Percentiles rank a stretch among this genome's conserved stretches.
Evolutionary conservation across 1,140 invertebrate species (phyloP).

Genomic region (Ostrea edulis): DNA sequence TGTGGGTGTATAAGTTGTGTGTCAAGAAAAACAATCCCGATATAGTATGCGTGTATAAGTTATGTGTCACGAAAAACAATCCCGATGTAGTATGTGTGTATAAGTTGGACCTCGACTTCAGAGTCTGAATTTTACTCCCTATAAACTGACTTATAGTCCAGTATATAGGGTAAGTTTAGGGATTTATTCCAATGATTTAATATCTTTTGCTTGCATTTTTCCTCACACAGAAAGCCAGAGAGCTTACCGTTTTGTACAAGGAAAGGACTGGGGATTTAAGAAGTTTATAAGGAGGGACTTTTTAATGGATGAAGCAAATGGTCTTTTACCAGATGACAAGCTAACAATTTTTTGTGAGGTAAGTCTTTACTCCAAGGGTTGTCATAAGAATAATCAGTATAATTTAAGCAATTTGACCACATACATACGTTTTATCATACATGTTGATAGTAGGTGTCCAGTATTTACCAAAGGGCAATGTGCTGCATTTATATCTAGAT

Average conservation of each 20-base stretch:
- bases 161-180: not conserved
- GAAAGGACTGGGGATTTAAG: constrained; percentile 99
- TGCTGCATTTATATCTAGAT: too few relatives aligned
- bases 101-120: too few relatives aligned
- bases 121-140: not conserved
- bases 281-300: constrained; percentile 99
- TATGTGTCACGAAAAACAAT: too few relatives aligned
- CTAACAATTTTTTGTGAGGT: constrained; percentile 98
- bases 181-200: not conserved
- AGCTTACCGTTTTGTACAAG: constrained; percentile 99
- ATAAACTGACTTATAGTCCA: not conserved
- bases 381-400: too few relatives aligned
- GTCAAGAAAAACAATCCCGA: too few relatives aligned
- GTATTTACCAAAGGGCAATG: too few relatives aligned
- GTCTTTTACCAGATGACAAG: constrained; percentile 98
- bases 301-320: constrained; percentile 98
- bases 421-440: too few relatives aligned
- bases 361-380: constrained; percentile 28
- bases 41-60: not conserved
- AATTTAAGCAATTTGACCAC: too few relatives aligned
- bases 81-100: not conserved
- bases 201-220: not conserved
- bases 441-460: too few relatives aligned
- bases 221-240: constrained; percentile 87
- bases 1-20: not conserved